These are phyloP conservation scores for Drosophila acutilabella DNA, from an alignment of 2,888 invertebrate genomes.

Conservation along the genomic window DNA sequence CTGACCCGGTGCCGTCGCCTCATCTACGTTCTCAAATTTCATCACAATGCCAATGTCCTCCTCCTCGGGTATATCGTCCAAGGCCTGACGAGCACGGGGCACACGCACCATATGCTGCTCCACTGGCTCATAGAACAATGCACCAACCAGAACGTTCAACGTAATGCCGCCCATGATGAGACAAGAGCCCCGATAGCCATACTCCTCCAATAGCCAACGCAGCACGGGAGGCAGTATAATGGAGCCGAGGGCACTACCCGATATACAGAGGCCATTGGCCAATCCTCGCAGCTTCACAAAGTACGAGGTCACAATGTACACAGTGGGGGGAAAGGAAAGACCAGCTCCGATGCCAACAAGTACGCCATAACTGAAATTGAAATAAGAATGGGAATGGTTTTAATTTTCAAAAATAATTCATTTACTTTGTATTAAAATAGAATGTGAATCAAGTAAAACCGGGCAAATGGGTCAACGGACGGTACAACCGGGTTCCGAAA, in stretches of 20 bases:
- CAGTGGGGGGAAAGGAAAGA: slow-evolving; percentile 94
- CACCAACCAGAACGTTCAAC: slow-evolving; percentile 93
- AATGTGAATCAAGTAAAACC: slow-evolving; percentile 24
- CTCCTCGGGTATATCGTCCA: slow-evolving; percentile 84
- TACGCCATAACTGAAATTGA: slow-evolving; percentile 89
- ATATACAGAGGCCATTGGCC: slow-evolving; percentile 95
- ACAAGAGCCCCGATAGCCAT: slow-evolving; percentile 90
- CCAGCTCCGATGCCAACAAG: slow-evolving; percentile 94
- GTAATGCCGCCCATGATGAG: slow-evolving; percentile 93
- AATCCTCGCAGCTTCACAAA: slow-evolving; percentile 92
- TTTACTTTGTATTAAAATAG: background rate
- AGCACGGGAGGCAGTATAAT: slow-evolving; percentile 93
- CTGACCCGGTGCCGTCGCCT: slow-evolving; percentile 37
- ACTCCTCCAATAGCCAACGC: slow-evolving; percentile 89
- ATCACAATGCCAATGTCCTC: slow-evolving; percentile 84
- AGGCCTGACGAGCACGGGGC: slow-evolving; percentile 83
- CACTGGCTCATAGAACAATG: slow-evolving; percentile 93
- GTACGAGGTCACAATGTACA: slow-evolving; percentile 95
- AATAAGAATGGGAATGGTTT: background rate
- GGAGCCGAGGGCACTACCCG: slow-evolving; percentile 94
- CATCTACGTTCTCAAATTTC: slow-evolving; percentile 83
- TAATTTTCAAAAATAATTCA: background rate
- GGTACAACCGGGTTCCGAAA: slow-evolving; percentile 6
- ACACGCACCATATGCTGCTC: slow-evolving; percentile 91
- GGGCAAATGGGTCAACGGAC: background rate